Evolutionary conservation across 2,888 invertebrate genomes (phyloP), one percentile per base, ranked within the genome.

Genomic region (Colostygia pectinataria): DNA sequence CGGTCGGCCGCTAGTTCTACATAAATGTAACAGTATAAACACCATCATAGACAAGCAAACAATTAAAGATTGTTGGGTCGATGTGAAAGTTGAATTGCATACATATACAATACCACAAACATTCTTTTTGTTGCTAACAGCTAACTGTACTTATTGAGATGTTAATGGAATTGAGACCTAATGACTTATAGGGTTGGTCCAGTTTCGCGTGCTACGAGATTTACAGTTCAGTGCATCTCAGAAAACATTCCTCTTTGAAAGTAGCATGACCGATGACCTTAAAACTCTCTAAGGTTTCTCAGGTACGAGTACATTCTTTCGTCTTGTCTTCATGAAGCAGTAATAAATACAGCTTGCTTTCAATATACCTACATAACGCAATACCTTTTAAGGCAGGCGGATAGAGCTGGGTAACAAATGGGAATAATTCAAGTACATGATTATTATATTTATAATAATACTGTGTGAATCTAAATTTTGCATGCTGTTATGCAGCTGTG

Each of bases 201-300:
- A 31, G 27, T 46, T 54, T 42, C 2, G 18, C 15, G 13, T 54
- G 15, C 36, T 33, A 60, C 50, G 50, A 45, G 50, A 60, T 64
- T 66, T 53, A 66, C 65, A 68, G 71, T 66, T 65, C 64, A 65
- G 53, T 57, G 66, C 43, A 53, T 43, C 55, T 59, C 28, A 38
- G 60, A 61, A 58, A 52, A 59, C 67, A 69, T 73, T 65, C 70
- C 66, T 53, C 53, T 47, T 46, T 53, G 60, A 57, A 62, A 61
- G 36, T 53, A 53, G 67, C 72, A 63, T 73, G 68, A 74, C 71
- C 58, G 56, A 40, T 58, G 72, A 66, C 67, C 72, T 65, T 54
- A 57, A 55, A 58, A 48, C 25, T 36, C 40, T 51, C 36, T 9
- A n/a, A 44, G 24, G 36, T 40, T 42, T 36, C 15, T 34, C 41